Conservation (phyloP, 2,113 vertebrate genomes). For the Columba livia region DNA sequence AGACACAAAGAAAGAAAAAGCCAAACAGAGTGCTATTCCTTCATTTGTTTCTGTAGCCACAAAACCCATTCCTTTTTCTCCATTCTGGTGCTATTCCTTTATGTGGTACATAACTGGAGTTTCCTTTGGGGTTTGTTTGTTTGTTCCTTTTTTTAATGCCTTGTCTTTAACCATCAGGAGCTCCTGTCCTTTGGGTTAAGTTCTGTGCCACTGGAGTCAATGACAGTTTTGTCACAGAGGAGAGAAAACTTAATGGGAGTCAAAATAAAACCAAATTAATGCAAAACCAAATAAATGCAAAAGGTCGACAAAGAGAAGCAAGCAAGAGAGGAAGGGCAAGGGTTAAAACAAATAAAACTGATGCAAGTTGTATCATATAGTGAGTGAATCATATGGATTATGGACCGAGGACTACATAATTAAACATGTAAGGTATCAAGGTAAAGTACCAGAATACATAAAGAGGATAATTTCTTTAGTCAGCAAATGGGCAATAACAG, state of each 20-base stretch:
- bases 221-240: neutral
- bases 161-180: neutral
- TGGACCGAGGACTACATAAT: slow-evolving; percentile 79
- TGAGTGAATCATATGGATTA: slow-evolving; percentile 73
- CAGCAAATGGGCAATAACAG: slow-evolving; percentile 85
- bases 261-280: neutral
- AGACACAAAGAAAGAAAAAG: neutral
- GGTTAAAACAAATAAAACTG: slow-evolving; percentile 56
- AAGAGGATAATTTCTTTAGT: slow-evolving; percentile 85
- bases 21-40: neutral
- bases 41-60: neutral
- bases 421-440: slow-evolving; percentile 82
- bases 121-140: neutral
- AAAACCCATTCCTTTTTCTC: neutral
- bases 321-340: neutral
- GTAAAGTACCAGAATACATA: slow-evolving; percentile 84
- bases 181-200: neutral
- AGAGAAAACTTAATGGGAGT: neutral
- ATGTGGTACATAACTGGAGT: neutral
- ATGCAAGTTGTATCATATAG: neutral
- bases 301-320: neutral
- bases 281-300: neutral
- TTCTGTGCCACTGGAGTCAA: neutral
- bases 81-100: neutral
- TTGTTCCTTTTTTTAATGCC: neutral